A percentile compares a stretch with the other conserved stretches of the same genome.
Conservation (phyloP, 2,797 vertebrate genomes). For the Petrocephalus sullivani region DNA sequence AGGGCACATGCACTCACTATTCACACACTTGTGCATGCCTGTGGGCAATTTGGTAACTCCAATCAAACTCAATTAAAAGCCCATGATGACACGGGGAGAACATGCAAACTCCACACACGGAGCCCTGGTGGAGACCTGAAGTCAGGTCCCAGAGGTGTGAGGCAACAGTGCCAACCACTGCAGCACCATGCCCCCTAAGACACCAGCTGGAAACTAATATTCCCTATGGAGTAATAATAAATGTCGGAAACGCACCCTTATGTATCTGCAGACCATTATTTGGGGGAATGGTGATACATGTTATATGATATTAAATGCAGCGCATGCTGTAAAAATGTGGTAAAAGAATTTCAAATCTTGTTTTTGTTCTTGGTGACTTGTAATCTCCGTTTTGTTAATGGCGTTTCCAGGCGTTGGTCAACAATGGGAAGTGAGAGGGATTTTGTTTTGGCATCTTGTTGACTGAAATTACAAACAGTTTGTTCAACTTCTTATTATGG, state of each 20-base stretch:
- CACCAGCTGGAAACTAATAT: background rate
- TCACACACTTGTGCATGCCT: background rate
- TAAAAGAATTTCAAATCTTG: background rate
- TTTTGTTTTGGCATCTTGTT: background rate
- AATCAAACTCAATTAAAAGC: background rate
- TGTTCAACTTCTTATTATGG: background rate
- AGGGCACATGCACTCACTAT: background rate
- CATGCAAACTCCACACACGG: background rate
- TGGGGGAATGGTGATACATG: background rate
- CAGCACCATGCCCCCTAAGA: background rate
- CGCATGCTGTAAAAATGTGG: background rate
- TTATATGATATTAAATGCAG: background rate
- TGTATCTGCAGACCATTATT: background rate
- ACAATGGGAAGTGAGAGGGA: background rate
- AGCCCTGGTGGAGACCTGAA: background rate
- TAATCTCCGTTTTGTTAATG: background rate
- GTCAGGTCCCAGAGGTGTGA: background rate
- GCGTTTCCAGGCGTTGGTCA: background rate
- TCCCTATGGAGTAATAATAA: background rate
- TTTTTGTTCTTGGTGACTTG: background rate
- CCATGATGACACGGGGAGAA: background rate
- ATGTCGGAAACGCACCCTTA: background rate
- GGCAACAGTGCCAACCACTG: background rate
- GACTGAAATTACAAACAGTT: background rate
- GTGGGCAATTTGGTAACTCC: background rate